A percentile compares a stretch with the other conserved stretches of the same genome.
Conservation (phyloP, 2,797 vertebrate genomes). For the Tarsius wallacei region DNA sequence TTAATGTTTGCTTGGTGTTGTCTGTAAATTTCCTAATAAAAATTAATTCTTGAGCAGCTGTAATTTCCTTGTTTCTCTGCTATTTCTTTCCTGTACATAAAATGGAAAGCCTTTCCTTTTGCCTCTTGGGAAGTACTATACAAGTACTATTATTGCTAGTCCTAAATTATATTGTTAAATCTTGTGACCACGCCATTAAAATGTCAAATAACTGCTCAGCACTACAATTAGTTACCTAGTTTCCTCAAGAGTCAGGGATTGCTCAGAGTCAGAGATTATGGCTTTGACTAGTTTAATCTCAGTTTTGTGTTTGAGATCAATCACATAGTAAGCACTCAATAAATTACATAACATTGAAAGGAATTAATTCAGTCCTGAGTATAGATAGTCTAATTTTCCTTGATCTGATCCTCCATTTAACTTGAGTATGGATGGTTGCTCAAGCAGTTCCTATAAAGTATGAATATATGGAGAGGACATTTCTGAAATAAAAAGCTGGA, state of each 20-base stretch:
- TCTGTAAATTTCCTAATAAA: conserved; percentile 28
- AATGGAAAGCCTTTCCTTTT: not conserved
- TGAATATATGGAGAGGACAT: not conserved
- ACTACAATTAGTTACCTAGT: too few relatives aligned
- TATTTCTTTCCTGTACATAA: not conserved
- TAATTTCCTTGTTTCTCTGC: conserved; percentile 39
- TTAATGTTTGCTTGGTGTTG: not conserved
- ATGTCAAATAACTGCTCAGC: not conserved
- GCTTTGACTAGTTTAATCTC: not conserved
- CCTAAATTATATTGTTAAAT: not conserved
- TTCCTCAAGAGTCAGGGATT: too few relatives aligned
- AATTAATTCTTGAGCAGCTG: conserved; percentile 10
- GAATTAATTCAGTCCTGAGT: not conserved
- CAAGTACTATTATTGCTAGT: not conserved
- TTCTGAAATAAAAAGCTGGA: not conserved
- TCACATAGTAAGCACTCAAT: not conserved
- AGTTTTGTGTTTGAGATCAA: not conserved
- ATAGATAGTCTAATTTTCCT: not conserved
- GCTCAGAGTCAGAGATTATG: not conserved
- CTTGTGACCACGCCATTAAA: not conserved
- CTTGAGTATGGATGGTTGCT: not conserved
- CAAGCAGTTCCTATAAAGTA: not conserved
- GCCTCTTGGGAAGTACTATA: not conserved
- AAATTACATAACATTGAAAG: not conserved
- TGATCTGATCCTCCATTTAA: not conserved